Conservation (phyloP, 2,888 invertebrate species). For the Polyommatus icarus region DNA sequence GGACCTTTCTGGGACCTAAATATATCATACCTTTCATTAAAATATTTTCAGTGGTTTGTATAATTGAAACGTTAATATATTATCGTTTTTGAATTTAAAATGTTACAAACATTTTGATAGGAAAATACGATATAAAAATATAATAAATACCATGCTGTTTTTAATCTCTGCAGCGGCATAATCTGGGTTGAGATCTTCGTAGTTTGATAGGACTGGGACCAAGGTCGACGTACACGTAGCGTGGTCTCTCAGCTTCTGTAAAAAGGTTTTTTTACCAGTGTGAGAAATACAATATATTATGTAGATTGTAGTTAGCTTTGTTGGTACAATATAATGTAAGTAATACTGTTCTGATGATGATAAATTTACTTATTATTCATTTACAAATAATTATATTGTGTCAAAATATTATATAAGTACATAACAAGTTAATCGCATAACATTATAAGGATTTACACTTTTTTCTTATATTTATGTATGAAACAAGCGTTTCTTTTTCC, state of each 20-base stretch:
- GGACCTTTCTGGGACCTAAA: too few relatives aligned
- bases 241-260: neutral
- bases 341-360: too few relatives aligned
- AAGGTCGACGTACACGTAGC: neutral
- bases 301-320: neutral
- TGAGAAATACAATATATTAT: neutral
- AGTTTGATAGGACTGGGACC: neutral
- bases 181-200: slow-evolving; percentile 1
- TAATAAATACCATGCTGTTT: neutral
- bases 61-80: too few relatives aligned
- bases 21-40: too few relatives aligned
- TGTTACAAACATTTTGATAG: neutral
- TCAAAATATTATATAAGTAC: too few relatives aligned
- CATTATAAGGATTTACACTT: too few relatives aligned
- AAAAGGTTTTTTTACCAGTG: neutral
- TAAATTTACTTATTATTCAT: too few relatives aligned
- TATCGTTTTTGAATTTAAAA: neutral
- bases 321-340: neutral
- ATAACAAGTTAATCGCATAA: too few relatives aligned
- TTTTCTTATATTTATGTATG: too few relatives aligned
- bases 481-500: too few relatives aligned
- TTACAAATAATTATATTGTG: too few relatives aligned
- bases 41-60: too few relatives aligned
- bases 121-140: neutral
- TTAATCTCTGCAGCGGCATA: slow-evolving; percentile 3